phyloP scores from a whole-genome alignment of 2,797 vertebrate species.

The Sebastolobus altivelis region DNA sequence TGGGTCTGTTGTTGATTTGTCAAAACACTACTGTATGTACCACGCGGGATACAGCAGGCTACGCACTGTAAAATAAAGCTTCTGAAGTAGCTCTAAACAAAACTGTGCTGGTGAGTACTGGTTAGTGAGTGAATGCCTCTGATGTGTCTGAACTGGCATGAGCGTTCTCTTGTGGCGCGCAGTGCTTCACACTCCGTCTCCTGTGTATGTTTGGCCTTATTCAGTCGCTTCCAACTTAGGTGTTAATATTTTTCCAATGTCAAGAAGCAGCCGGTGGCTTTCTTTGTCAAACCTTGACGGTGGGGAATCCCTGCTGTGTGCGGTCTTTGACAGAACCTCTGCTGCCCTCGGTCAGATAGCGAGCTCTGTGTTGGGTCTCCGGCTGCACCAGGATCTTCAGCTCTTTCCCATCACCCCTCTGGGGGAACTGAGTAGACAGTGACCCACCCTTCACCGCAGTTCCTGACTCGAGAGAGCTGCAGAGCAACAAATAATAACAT shows the following conservation, averaged over 20 bases:
- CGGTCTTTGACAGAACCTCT: slow-evolving; percentile 98
- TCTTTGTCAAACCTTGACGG: slow-evolving; percentile 90
- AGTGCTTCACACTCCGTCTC: neutral
- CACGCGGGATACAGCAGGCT: neutral
- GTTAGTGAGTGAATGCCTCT: slow-evolving; percentile 4
- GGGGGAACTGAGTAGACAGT: slow-evolving; percentile 93
- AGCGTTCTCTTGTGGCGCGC: neutral
- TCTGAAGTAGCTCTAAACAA: neutral
- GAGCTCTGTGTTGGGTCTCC: slow-evolving; percentile 97
- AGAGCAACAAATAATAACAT: slow-evolving; percentile 34
- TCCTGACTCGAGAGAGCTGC: slow-evolving; percentile 82
- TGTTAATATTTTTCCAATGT: slow-evolving; percentile 12
- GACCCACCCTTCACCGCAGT: slow-evolving; percentile 88
- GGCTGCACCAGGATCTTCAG: slow-evolving; percentile 98
- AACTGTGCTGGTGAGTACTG: neutral
- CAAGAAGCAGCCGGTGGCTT: slow-evolving; percentile 10
- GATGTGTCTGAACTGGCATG: neutral
- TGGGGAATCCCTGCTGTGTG: slow-evolving; percentile 98
- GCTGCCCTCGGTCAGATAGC: slow-evolving; percentile 98
- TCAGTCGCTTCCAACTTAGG: slow-evolving; percentile 2
- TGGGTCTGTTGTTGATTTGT: neutral
- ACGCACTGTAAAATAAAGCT: neutral
- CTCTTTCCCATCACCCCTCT: slow-evolving; percentile 95
- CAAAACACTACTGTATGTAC: neutral
- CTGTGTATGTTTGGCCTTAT: slow-evolving; percentile 12